Base-by-base conservation (phyloP, 92 coral and sea anemone genomes). In the Bergia sp. region DNA sequence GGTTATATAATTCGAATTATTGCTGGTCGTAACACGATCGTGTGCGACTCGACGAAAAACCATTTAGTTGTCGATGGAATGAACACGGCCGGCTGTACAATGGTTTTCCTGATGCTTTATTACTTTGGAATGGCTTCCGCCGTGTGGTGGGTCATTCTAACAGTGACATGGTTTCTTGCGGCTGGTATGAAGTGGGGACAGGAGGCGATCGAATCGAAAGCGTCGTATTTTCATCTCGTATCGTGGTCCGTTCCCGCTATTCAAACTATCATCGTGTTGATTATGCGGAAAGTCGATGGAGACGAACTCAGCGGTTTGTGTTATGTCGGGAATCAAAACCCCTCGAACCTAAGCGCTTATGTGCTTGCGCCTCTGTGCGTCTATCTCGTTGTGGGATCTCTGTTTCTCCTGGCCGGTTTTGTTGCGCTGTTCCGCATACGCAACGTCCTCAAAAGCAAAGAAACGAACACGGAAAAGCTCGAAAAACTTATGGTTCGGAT, bases 61-160 rank as follows among this genome's bases (percentile, higher is more conserved):
- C 91, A 95, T 86, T 87, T 95, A 76, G 91, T 97, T 11, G 90
- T 86, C 45, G 94, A 96, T 42, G 99, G 99, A 1, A 93, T 97
- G 94, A 97, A 95, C 88, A 95, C 96, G 4, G 99, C 98, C 7
- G 98, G 96, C 90, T 97, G 99, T 85, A 94, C 99, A 23, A 96
- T 95, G 77, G 99, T 97, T 37, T 97, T 97, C 86, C 81, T 97
- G 40, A 89, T 97, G 90, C 94, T 97, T 77, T 97, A 97, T 91
- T 97, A 94, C 88, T 97, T 97, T 77, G 99, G 99, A 47, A 97
- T 97, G 99, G 99, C 99, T 57, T 97, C 99, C 8, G 98, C 99
- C 2, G 90, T 97, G 0, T 97, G 99, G 99, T 97, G 99, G 99
- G 99, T 97, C 10, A 86, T 93, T 13, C 81, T 97, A n/a, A 97